phyloP scores from a whole-genome alignment of 2,888 invertebrate genomes.

The Periphyllus acericola region DNA sequence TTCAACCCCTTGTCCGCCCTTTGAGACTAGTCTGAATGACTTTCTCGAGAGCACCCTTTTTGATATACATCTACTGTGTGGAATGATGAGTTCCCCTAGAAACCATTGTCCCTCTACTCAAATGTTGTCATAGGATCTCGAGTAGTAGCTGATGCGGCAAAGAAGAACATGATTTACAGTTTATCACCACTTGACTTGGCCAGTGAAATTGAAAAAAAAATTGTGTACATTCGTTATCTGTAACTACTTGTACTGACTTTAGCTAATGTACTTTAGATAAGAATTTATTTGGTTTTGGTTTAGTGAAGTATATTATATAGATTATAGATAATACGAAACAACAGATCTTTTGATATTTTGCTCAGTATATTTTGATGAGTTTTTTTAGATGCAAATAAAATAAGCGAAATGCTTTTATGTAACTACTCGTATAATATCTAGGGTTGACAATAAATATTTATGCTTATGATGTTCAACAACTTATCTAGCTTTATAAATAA shows the following conservation, averaged over 20 bases:
- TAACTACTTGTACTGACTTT: constrained; percentile 15
- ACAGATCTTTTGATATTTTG: background rate
- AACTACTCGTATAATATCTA: background rate
- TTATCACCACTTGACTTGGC: constrained; percentile 42
- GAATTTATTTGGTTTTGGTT: constrained; percentile 25
- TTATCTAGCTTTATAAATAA: too few species aligned
- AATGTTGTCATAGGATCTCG: constrained; percentile 42
- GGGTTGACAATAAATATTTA: too few species aligned
- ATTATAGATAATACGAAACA: background rate
- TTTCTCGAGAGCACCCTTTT: constrained; percentile 41
- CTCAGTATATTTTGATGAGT: background rate
- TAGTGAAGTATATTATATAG: background rate
- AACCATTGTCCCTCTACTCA: constrained; percentile 13
- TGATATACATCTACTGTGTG: constrained; percentile 24
- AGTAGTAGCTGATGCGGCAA: constrained; percentile 47
- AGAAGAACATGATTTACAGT: constrained; percentile 46
- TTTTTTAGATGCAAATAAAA: background rate
- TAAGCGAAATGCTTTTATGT: background rate
- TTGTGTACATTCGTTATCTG: constrained; percentile 36
- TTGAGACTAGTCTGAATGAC: constrained; percentile 45
- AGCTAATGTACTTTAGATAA: constrained; percentile 2
- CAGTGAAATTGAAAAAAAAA: constrained; percentile 28
- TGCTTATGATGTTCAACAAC: too few species aligned
- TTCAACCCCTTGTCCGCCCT: constrained; percentile 39
- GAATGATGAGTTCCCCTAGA: constrained; percentile 8